These are phyloP conservation scores for Protobothrops mucrosquamatus DNA, from an alignment of 2,113 vertebrate species.

Conservation along the genomic window DNA sequence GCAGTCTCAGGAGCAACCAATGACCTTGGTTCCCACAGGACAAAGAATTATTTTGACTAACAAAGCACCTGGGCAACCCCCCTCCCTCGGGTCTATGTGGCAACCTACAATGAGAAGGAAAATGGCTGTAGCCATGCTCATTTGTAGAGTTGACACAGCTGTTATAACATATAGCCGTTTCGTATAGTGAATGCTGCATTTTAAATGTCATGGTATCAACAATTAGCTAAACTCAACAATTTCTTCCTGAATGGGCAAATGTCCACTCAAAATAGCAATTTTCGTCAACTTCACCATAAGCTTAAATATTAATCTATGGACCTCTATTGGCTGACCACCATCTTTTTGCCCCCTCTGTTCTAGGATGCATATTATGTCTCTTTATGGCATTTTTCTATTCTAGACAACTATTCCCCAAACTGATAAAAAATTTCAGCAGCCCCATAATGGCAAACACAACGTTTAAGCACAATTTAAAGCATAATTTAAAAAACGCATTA, in stretches of 20 bases:
- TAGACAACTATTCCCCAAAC: background rate
- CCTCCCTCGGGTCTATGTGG: too few species aligned
- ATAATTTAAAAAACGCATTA: background rate
- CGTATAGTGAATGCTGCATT: background rate
- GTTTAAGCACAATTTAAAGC: background rate
- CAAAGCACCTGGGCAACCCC: too few species aligned
- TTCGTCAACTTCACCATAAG: background rate
- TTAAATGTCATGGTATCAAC: background rate
- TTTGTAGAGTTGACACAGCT: background rate
- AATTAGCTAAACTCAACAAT: background rate
- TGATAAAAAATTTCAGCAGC: background rate
- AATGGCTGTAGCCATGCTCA: too few species aligned
- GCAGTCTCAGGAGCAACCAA: too few species aligned
- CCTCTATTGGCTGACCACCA: background rate
- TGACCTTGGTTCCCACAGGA: too few species aligned
- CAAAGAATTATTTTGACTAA: too few species aligned
- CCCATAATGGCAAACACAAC: background rate
- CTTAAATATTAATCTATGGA: background rate
- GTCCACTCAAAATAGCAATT: background rate
- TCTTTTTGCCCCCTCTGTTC: background rate
- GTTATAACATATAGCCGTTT: background rate
- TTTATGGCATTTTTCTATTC: background rate
- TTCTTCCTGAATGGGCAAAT: background rate
- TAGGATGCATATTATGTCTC: background rate
- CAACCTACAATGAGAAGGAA: too few species aligned